phyloP scores from a whole-genome alignment of 2,113 vertebrate species.

The Podarcis cretensis region DNA sequence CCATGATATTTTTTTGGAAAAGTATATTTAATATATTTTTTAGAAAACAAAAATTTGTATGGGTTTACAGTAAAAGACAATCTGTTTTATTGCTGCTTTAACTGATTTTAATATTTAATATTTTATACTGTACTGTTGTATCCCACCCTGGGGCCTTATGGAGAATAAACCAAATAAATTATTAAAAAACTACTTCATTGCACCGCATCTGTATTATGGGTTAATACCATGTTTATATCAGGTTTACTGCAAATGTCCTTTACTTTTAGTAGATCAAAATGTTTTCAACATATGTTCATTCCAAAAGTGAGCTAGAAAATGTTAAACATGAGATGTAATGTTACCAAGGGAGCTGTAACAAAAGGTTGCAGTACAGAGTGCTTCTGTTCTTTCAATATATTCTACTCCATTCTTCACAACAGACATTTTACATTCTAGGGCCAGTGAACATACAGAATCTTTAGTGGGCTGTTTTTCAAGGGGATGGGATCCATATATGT shows the following conservation, averaged over 20 bases:
- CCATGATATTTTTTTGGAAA: neutral
- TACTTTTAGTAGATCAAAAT: neutral
- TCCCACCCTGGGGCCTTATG: no score
- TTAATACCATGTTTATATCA: neutral
- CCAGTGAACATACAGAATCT: neutral
- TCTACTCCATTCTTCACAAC: neutral
- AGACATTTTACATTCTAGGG: neutral
- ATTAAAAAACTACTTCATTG: neutral
- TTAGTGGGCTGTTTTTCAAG: neutral
- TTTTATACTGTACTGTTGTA: no score
- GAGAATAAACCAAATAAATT: no score
- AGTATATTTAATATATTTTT: conserved; percentile 43
- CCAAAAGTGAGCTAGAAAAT: neutral
- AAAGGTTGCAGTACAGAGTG: neutral
- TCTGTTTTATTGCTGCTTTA: neutral
- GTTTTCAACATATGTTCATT: neutral
- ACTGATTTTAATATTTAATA: no score
- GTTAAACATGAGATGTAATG: neutral
- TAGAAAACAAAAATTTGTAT: neutral
- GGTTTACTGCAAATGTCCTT: neutral
- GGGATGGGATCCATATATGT: neutral
- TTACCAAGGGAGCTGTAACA: neutral
- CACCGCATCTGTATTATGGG: neutral
- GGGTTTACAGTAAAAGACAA: neutral
- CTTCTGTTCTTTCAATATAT: neutral